phyloP scores from a whole-genome alignment of 2,797 vertebrate genomes.

The Acrossocheilus wenchowensis region DNA sequence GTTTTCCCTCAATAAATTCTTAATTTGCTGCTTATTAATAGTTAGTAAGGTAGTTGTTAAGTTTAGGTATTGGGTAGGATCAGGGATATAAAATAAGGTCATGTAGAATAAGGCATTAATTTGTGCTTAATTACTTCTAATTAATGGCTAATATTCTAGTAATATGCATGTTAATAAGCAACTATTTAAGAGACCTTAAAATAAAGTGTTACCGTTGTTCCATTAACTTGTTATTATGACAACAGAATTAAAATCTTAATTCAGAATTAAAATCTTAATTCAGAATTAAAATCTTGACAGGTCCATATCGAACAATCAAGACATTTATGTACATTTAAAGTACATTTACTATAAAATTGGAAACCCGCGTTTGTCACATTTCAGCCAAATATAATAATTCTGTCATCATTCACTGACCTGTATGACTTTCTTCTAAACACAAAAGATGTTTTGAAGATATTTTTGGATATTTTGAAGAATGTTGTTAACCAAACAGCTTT shows the following conservation, averaged over 20 bases:
- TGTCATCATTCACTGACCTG: not conserved
- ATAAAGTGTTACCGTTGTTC: not conserved
- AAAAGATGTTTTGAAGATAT: not conserved
- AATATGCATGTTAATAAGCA: no score
- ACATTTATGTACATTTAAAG: not conserved
- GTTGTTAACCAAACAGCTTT: not conserved
- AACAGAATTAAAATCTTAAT: constrained; percentile 1
- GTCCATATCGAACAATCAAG: not conserved
- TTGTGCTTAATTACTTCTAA: no score
- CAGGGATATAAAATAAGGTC: no score
- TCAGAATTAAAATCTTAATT: constrained; percentile 6
- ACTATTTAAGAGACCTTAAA: no score
- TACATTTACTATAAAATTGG: not conserved
- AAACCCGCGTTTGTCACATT: not conserved
- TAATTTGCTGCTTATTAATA: no score
- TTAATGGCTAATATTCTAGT: no score
- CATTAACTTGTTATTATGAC: not conserved
- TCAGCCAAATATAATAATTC: not conserved
- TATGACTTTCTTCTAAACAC: not conserved
- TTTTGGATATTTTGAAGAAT: not conserved
- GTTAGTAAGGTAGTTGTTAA: no score
- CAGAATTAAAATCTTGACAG: constrained; percentile 4
- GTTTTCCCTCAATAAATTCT: no score
- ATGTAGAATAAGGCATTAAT: no score
- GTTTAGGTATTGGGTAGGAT: no score